Conservation (phyloP, 1,140 invertebrate species). For the Plodia interpunctella region DNA sequence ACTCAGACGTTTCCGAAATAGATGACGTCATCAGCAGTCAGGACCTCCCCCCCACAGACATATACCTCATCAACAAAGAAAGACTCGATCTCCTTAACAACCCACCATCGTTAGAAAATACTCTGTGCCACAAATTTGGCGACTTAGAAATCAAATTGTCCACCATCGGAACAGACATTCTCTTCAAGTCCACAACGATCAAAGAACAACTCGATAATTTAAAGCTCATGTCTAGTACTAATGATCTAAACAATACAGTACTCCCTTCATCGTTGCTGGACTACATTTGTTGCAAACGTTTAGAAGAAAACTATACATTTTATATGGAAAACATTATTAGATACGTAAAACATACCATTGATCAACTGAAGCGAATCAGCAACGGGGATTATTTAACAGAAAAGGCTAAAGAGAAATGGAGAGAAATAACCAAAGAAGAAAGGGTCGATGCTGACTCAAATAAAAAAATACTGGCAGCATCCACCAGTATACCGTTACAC, state of each 20-base stretch:
- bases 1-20: constrained; percentile 51
- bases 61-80: constrained; percentile 50
- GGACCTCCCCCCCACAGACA: constrained; percentile 35
- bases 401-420: constrained; percentile 61
- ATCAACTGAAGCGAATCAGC: constrained; percentile 64
- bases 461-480: constrained; percentile 42
- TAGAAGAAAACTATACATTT: constrained; percentile 60
- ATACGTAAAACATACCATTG: constrained; percentile 60
- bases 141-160: constrained; percentile 44
- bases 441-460: constrained; percentile 17
- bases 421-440: constrained; percentile 25
- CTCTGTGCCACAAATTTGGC: constrained; percentile 55
- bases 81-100: constrained; percentile 47
- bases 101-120: constrained; percentile 35
- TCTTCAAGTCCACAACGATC: constrained; percentile 44
- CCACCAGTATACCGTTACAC: constrained; percentile 43
- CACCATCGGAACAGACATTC: constrained; percentile 28
- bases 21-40: constrained; percentile 50
- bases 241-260: constrained; percentile 28
- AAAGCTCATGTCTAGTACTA: constrained; percentile 27
- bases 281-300: constrained; percentile 56
- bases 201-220: constrained; percentile 50
- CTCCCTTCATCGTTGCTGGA: constrained; percentile 51
- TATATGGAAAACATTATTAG: constrained; percentile 67
- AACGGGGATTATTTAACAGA: constrained; percentile 70